Conservation (phyloP, 2,113 vertebrate genomes). For the Copsychus sechellarum region DNA sequence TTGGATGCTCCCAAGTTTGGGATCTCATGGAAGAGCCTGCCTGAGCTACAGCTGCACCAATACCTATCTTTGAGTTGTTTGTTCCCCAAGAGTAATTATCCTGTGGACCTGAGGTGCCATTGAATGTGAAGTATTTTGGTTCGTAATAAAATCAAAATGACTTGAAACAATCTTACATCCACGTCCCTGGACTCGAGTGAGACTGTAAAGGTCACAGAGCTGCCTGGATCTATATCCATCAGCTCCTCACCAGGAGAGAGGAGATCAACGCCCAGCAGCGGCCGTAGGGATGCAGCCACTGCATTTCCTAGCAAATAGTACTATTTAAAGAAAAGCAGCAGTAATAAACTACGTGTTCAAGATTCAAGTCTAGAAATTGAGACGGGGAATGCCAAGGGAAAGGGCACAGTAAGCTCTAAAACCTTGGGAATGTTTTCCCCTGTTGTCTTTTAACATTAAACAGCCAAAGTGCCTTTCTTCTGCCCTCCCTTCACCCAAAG, state of each 20-base stretch:
- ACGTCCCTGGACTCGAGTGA: background rate
- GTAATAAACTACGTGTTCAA: background rate
- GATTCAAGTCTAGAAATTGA: background rate
- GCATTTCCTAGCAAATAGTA: background rate
- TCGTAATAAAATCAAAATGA: constrained; percentile 45
- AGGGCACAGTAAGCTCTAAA: background rate
- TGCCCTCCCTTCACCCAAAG: background rate
- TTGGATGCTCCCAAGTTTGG: background rate
- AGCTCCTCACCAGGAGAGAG: background rate
- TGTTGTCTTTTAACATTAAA: background rate
- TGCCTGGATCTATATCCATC: background rate
- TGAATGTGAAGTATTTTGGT: constrained; percentile 21
- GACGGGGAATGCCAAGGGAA: background rate
- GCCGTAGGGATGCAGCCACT: background rate
- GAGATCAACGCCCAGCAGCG: background rate
- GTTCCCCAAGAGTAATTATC: background rate
- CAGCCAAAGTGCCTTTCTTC: background rate
- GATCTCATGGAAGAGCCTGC: background rate
- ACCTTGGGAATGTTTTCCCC: background rate
- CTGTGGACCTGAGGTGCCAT: background rate
- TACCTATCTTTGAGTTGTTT: background rate
- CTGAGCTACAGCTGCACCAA: background rate
- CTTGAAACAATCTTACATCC: background rate
- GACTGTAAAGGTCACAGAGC: background rate
- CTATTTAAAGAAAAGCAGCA: background rate